Percentiles rank a stretch among this genome's conserved stretches.
Conservation (phyloP, 2,113 vertebrate species). For the Dasyornis broadbenti region DNA sequence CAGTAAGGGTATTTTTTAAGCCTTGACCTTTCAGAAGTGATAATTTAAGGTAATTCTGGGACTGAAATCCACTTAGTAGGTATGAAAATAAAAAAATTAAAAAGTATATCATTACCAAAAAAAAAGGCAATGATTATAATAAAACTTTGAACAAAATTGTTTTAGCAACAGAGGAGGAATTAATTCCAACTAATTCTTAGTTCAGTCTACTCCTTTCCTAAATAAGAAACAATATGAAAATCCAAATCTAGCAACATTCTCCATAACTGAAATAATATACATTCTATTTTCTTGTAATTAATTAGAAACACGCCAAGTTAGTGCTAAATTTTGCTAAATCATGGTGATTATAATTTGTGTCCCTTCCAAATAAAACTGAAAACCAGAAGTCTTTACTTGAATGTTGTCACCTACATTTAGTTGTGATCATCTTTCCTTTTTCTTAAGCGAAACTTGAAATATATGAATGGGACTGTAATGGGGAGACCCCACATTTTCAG, state of each 20-base stretch:
- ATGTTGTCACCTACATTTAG: neutral
- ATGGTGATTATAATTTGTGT: neutral
- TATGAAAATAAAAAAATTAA: neutral
- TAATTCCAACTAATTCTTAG: neutral
- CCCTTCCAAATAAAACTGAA: neutral
- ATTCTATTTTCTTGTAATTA: neutral
- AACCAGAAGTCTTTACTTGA: neutral
- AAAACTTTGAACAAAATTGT: neutral
- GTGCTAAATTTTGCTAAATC: neutral
- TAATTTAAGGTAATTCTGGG: neutral
- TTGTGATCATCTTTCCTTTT: neutral
- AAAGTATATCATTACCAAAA: neutral
- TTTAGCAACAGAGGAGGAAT: neutral
- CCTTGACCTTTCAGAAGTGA: neutral
- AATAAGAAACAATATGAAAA: neutral
- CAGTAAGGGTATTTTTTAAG: neutral
- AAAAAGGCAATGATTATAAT: neutral
- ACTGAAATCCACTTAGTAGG: neutral
- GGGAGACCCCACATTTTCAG: neutral
- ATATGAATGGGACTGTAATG: neutral
- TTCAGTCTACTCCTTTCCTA: neutral
- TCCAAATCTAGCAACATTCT: neutral
- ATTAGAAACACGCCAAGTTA: neutral
- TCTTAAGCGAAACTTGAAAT: neutral
- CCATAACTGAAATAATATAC: neutral